Evolutionary conservation across 2,797 vertebrate species (phyloP).

Genomic region (Pseudomugil gertrudae): DNA sequence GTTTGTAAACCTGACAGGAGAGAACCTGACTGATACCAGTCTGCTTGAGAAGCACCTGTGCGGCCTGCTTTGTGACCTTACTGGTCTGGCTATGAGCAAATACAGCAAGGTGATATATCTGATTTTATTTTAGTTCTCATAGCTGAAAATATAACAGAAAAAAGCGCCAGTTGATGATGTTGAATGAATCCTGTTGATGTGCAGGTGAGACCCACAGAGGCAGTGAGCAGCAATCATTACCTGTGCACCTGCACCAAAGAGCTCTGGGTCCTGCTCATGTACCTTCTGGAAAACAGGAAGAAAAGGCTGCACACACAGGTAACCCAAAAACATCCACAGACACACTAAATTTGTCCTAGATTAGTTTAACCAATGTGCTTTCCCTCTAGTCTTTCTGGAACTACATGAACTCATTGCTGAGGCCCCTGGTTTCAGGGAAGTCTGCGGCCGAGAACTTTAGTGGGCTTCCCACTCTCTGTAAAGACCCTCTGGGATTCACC

Average conservation of each 20-base stretch:
- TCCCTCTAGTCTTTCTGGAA: constrained; percentile 90
- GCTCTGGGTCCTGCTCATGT: constrained; percentile 91
- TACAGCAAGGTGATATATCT: constrained; percentile 88
- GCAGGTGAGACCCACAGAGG: constrained; percentile 91
- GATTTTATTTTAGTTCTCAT: constrained; percentile 20
- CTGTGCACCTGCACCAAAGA: constrained; percentile 91
- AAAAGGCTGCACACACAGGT: constrained; percentile 89
- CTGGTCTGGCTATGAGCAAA: constrained; percentile 87
- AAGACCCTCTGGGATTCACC: constrained; percentile 90
- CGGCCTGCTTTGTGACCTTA: constrained; percentile 89
- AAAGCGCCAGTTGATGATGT: constrained; percentile 3
- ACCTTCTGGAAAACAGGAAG: constrained; percentile 88
- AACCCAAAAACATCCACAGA: constrained; percentile 30
- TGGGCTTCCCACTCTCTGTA: constrained; percentile 79
- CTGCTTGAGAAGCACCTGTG: constrained; percentile 93
- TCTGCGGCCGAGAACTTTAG: constrained; percentile 61
- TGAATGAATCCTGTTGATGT: constrained; percentile 24
- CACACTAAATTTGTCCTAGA: neutral
- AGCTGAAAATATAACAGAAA: constrained; percentile 6
- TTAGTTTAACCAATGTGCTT: neutral
- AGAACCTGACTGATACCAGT: constrained; percentile 91
- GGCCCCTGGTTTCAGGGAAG: constrained; percentile 78
- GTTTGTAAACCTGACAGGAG: constrained; percentile 91
- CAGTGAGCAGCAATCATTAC: constrained; percentile 84
- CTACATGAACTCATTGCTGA: constrained; percentile 86